Evolutionary conservation across 2,888 invertebrate species (phyloP), one percentile per base, ranked within the genome.

Genomic region (Drosophila nr. perissopoda): DNA sequence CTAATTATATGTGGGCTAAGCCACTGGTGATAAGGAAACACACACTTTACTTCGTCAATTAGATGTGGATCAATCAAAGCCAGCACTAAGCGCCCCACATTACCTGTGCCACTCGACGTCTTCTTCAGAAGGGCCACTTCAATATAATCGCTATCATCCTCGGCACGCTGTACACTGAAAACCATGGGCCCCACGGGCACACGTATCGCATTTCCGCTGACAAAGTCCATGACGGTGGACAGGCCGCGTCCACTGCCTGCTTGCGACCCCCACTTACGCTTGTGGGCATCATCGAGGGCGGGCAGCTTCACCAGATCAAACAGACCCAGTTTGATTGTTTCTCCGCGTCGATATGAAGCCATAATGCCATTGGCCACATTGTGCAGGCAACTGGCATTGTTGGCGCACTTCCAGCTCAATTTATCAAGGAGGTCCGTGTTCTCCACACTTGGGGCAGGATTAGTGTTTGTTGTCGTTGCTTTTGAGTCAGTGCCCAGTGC

Each of bases 331-430:
- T 93, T 94, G 70, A 95, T 93, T 60, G 94, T 93, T 82, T 94
- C 94, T 81, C 94, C 94, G 61, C 94, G 93, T 61, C 94, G 92
- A 70, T 95, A 94, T 80, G 94, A 94, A 80, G 92, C 93, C 67
- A 94, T 90, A 58, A 95, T 93, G 76, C 94, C 94, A 71, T 91
- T 93, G 27, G 94, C 93, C 87, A 95, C 91, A 40, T 92, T 83
- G 65, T 95, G 94, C 42, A 95, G 93, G 82, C 95, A 95, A 72
- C 94, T 95, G 38, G 95, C 94, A 92, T 95, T 95, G 85, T 95
- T 95, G 91, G 94, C 94, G 92, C 95, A 95, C 82, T 88, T 88
- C 93, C 93, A 93, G 53, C 90, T 92, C n/a, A 93, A 82, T 71
- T 92, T 91, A 60, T 92, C 91, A 68, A 90, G 57, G 31, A 93